Base-by-base conservation (phyloP, 2,888 invertebrate genomes). In the Cantharis rustica region DNA sequence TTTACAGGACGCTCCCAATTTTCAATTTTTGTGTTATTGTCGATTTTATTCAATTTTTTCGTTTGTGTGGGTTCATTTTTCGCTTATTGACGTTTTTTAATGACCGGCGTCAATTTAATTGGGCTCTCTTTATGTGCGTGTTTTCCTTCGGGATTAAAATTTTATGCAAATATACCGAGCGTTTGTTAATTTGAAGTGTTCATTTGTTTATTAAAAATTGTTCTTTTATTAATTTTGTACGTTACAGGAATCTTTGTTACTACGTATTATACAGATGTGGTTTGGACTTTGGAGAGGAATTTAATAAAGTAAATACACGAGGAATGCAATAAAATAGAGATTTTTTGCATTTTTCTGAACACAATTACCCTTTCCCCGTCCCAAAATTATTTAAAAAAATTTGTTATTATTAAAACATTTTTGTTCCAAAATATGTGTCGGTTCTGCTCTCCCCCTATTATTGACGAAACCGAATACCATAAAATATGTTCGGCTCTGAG, bases 1-100 rank as follows among this genome's bases (percentile, higher is more conserved):
- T 31, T 66, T 66, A 66, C 23, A 66, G 64, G 64, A 66, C 64
- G 64, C 64, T 66, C 64, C 64, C 64, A 66, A 66, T 20, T 66
- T 66, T 20, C 64, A 20, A 66, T 20, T 20, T 66, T 66, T 66
- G 64, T 16, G n/a, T 47, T 47, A 47, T 47, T 47, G 47, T n/a
- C 47, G 47, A 47, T 47, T 47, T 47, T 47, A 47, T 47, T 47
- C n/a, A 47, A 47, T 47, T 47, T 47, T n/a, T 47, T 7, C n/a
- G 7, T n/a, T 7, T 1, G 47, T 47, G 47, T n/a, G 47, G 7
- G n/a, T n/a, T n/a, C n/a, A 47, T 47, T 47, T 47, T 47, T 47
- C 47, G 47, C 47, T n/a, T 47, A 47, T 47, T 47, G 47, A 47
- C 47, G 47, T 47, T 47, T 47, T 47, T 47, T 47, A 47, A n/a